Evolutionary conservation across 2,113 vertebrate genomes (phyloP), one percentile per base, ranked within the genome.

Genomic region (Eurypyga helias): DNA sequence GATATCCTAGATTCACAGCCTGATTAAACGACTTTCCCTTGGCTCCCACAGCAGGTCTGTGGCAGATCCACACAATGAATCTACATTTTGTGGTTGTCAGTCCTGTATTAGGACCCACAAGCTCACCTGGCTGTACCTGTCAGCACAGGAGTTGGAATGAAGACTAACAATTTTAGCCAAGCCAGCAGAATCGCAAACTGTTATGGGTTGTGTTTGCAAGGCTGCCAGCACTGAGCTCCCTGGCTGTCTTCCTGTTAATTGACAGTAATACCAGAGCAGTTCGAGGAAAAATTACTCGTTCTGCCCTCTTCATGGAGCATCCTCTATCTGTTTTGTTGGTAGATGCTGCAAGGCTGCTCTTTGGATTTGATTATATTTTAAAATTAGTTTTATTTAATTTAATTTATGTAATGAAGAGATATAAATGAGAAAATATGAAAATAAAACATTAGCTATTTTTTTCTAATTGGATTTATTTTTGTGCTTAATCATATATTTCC

Each of bases 361-460:
- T 83, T 34, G 38, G 48, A 89, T 96, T 70, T 71, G 43, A 89
- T 96, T 92, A 43, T 75, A 81, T 67, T 89, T 93, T 95, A n/a
- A 78, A 96, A 93, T 79, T 6, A 49, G 25, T 70, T 96, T 81
- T 10, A 75, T 94, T 89, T 66, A 79, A 90, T 91, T 91, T 79
- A 48, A 79, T 92, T 90, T 83, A 38, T 43, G 83, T 81, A 67
- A 91, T 64, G 55, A 84, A 91, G 72, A 89, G 17, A 33, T 51
- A 69, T 34, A 75, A 81, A 94, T 89, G 83, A 31, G 64, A 61
- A 86, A 92, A 90, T 0, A 78, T 57, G 10, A 66, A 94, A 95
- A 93, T 84, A 79, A 21, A 96, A 78, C 76, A 76, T 78, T n/a
- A 64, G 7, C 24, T 73, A 6, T 73, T 83, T 90, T 93, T 71